phyloP scores from a whole-genome alignment of 1,140 invertebrate genomes.

The Drosophila guanche region DNA sequence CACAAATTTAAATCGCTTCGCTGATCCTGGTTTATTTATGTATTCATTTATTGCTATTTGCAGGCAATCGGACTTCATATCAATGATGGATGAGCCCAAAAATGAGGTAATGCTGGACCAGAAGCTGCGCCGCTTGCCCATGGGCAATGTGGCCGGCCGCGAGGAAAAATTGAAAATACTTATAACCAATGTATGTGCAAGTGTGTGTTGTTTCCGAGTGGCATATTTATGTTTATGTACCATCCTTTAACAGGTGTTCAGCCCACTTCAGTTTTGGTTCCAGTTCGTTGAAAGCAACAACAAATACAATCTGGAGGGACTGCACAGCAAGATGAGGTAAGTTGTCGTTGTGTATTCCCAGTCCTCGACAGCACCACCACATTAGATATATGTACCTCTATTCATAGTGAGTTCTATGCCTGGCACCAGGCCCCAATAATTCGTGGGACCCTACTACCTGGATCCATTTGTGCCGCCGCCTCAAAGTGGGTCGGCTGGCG shows the following conservation, averaged over 20 bases:
- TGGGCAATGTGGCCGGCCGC: neutral
- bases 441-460: conserved; percentile 14
- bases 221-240: neutral
- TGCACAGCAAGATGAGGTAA: conserved; percentile 15
- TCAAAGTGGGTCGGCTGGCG: conserved; percentile 4
- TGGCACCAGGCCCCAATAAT: neutral
- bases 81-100: conserved; percentile 33
- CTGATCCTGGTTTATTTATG: neutral
- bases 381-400: neutral
- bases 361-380: neutral
- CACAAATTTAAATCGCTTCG: too few species aligned
- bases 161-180: neutral
- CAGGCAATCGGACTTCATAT: conserved; percentile 32
- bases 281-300: neutral
- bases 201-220: too few species aligned
- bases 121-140: neutral
- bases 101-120: conserved; percentile 1
- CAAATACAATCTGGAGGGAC: neutral
- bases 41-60: neutral
- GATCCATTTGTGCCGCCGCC: conserved; percentile 26
- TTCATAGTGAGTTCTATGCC: conserved; percentile 10
- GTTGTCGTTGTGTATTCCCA: neutral
- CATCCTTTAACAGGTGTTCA: conserved; percentile 20
- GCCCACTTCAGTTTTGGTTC: conserved; percentile 65
- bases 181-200: conserved; percentile 17